Evolutionary conservation across 2,888 invertebrate genomes (phyloP), one percentile per base, ranked within the genome.

Genomic region (Drosophila emarginata): DNA sequence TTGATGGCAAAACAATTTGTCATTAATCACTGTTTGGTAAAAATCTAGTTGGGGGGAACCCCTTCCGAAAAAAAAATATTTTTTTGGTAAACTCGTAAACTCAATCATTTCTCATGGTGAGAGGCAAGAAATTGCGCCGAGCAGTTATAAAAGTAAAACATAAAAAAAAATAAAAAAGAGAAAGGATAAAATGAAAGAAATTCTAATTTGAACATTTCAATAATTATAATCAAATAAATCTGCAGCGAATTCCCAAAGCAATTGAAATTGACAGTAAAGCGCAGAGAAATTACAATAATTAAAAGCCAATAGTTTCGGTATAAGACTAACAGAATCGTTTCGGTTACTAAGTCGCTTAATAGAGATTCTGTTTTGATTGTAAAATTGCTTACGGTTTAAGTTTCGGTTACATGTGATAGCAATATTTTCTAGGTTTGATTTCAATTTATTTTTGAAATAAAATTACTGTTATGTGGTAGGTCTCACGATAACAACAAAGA

Each of bases 1-100:
- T 77, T 76, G 72, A 65, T 73, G 80, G 80, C 83, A 83, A 54
- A 82, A 78, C 80, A 86, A 82, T 82, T 82, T 83, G 77, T 78
- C 86, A 82, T 83, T 86, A 81, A 82, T 80, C 86, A 81, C 76
- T 76, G 76, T 62, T 74, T 75, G 51, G 67, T 68, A 78, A 70
- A 78, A 64, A 67, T 60, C 36, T 32, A 9, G 64, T 53, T 76
- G 54, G n/a, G n/a, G n/a, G n/a, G n/a, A n/a, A n/a, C 61, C 39
- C 28, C 39, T 5, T 5, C 14, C n/a, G 5, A 6, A 15, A 6
- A 40, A 59, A 39, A 36, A 14, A 28, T 2, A 23, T 2, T 2
- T 23, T 36, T 51, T 18, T n/a, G 51, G 14, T 45, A 11, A 11
- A 14, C 9, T 15, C 15, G 4, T 18, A 45, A 45, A 45, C 40